phyloP scores from a whole-genome alignment of 2,113 vertebrate species.

The Melierax canorus region DNA sequence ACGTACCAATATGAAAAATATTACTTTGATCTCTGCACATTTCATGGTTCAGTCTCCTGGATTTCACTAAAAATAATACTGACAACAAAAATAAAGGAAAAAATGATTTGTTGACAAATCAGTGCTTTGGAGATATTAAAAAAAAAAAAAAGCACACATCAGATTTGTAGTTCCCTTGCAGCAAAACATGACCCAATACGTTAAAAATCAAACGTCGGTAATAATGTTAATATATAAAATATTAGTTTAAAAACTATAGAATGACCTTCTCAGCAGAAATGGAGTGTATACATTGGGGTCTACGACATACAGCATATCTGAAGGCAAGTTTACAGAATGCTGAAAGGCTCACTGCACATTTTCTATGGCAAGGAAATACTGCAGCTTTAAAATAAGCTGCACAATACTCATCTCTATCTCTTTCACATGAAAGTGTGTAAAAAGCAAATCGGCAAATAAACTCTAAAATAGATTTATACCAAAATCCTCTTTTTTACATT shows the following conservation, averaged over 20 bases:
- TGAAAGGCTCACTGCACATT: conserved; percentile 83
- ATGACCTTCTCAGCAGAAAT: conserved; percentile 69
- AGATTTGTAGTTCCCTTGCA: conserved; percentile 57
- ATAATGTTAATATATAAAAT: conserved; percentile 79
- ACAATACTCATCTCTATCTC: conserved; percentile 76
- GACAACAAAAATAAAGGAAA: conserved; percentile 67
- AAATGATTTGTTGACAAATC: conserved; percentile 55
- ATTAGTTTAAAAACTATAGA: conserved; percentile 78
- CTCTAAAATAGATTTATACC: conserved; percentile 82
- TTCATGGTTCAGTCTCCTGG: conserved; percentile 25
- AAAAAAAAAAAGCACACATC: conserved; percentile 52
- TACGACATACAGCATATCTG: conserved; percentile 38
- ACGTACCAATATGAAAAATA: conserved; percentile 71
- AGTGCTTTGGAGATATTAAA: conserved; percentile 61
- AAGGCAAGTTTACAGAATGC: conserved; percentile 74
- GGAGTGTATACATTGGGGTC: conserved; percentile 52
- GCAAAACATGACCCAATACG: conserved; percentile 59
- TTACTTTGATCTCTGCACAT: conserved; percentile 60
- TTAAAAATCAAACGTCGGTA: conserved; percentile 59
- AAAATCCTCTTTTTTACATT: conserved; percentile 75
- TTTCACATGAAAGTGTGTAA: conserved; percentile 84
- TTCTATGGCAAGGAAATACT: conserved; percentile 86
- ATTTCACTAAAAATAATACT: conserved; percentile 79
- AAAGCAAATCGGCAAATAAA: conserved; percentile 83
- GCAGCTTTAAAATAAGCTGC: conserved; percentile 96